phyloP scores from a whole-genome alignment of 2,797 vertebrate genomes.

The Aphelocoma californica region DNA sequence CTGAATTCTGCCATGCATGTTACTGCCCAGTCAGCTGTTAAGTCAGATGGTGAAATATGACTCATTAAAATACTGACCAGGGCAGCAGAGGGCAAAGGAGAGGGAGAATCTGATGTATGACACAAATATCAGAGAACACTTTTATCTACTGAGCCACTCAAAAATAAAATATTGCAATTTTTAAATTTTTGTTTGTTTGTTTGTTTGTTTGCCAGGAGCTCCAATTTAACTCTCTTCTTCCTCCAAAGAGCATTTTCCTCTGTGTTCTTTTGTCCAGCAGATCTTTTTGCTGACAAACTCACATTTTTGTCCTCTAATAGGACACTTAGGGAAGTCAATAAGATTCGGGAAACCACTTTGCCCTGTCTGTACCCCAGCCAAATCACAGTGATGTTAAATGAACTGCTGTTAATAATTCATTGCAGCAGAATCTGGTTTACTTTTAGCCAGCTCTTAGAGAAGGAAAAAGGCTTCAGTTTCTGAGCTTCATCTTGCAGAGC shows the following conservation, averaged over 20 bases:
- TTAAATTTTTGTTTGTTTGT: not conserved
- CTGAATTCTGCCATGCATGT: rapidly evolving
- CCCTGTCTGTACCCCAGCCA: not conserved
- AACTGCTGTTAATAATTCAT: slow-evolving; percentile 39
- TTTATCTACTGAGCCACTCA: not conserved
- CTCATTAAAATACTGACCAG: not conserved
- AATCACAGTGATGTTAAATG: slow-evolving; percentile 23
- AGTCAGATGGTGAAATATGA: not conserved
- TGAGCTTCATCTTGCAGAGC: not conserved
- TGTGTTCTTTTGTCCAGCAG: not conserved
- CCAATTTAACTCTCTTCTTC: not conserved
- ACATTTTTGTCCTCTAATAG: slow-evolving; percentile 27
- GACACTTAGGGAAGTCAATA: slow-evolving; percentile 15
- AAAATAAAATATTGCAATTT: not conserved
- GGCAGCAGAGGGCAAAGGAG: not conserved
- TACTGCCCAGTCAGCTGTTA: not conserved
- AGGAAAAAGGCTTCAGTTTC: not conserved
- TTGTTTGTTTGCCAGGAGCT: not conserved
- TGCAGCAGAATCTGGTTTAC: not conserved
- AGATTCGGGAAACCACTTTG: slow-evolving; percentile 35
- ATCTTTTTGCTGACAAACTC: slow-evolving; percentile 15
- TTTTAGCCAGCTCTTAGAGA: not conserved
- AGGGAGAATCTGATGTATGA: not conserved
- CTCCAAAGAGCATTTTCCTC: not conserved
- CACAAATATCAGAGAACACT: not conserved